These are phyloP conservation scores for Reticulitermes speratus DNA, from an alignment of 1,140 invertebrate genomes.

Conservation along the genomic window DNA sequence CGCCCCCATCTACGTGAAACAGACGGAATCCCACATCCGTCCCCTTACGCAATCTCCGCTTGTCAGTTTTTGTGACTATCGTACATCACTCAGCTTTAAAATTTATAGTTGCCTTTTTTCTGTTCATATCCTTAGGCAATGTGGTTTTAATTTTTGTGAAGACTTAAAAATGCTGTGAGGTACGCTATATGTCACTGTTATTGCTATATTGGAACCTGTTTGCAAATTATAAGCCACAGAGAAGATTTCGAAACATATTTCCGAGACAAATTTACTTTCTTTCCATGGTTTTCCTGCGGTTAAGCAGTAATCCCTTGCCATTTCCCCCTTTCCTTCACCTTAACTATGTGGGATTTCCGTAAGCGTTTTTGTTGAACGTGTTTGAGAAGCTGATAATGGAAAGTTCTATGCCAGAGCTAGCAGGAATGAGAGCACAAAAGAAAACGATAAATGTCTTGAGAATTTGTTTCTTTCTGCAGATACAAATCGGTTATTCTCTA, in stretches of 20 bases:
- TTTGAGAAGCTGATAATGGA: conserved; percentile 1
- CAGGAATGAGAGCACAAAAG: background rate
- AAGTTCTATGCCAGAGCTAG: background rate
- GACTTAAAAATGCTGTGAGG: background rate
- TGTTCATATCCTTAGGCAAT: background rate
- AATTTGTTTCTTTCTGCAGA: too few species aligned
- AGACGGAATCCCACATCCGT: background rate
- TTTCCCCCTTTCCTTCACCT: background rate
- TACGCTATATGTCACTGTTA: background rate
- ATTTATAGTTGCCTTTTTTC: background rate
- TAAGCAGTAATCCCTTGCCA: background rate
- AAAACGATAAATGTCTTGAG: background rate
- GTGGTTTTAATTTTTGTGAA: background rate
- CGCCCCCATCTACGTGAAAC: background rate
- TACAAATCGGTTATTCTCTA: too few species aligned
- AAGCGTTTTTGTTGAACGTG: background rate
- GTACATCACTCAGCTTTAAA: too few species aligned
- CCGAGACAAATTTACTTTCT: background rate
- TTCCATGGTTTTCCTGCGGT: background rate
- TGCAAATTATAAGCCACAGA: too few species aligned
- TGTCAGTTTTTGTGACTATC: too few species aligned
- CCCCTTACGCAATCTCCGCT: too few species aligned
- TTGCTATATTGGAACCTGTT: too few species aligned
- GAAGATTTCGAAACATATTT: too few species aligned
- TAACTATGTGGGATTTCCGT: background rate